Percentiles rank a stretch among this genome's conserved stretches.
Conservation (phyloP, 2,888 invertebrate genomes). For the Copidosoma aretas region DNA sequence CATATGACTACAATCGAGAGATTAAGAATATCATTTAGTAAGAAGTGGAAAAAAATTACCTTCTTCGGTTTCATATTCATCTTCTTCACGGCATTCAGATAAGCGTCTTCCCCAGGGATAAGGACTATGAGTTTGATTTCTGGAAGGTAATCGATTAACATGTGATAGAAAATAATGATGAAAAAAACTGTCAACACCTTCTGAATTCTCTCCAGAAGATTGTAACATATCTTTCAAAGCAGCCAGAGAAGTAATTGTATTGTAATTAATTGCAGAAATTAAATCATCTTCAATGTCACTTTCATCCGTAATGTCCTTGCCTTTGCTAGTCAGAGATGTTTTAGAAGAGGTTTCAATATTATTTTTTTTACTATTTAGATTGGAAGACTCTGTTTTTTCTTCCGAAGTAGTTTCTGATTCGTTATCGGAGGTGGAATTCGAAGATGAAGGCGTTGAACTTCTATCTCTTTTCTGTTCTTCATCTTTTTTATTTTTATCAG, state of each 20-base stretch:
- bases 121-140: constrained; percentile 64
- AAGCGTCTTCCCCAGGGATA: constrained; percentile 66
- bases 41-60: constrained; percentile 43
- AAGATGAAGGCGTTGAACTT: not conserved
- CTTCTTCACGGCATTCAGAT: constrained; percentile 85
- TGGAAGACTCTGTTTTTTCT: constrained; percentile 56
- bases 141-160: constrained; percentile 73
- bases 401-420: constrained; percentile 59
- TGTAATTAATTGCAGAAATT: constrained; percentile 73
- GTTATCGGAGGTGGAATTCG: constrained; percentile 51
- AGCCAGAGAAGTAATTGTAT: constrained; percentile 73
- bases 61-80: constrained; percentile 73
- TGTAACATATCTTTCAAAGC: constrained; percentile 74
- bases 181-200: constrained; percentile 69
- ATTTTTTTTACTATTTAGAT: constrained; percentile 38
- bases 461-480: too few relatives aligned
- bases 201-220: constrained; percentile 66
- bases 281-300: constrained; percentile 72
- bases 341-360: constrained; percentile 8
- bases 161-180: constrained; percentile 78
- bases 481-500: too few relatives aligned
- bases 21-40: not conserved
- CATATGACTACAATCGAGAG: not conserved
- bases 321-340: constrained; percentile 23
- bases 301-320: constrained; percentile 62